Evolutionary conservation across 2,888 invertebrate species (phyloP).

Genomic region (Lithophane semibrunnea): DNA sequence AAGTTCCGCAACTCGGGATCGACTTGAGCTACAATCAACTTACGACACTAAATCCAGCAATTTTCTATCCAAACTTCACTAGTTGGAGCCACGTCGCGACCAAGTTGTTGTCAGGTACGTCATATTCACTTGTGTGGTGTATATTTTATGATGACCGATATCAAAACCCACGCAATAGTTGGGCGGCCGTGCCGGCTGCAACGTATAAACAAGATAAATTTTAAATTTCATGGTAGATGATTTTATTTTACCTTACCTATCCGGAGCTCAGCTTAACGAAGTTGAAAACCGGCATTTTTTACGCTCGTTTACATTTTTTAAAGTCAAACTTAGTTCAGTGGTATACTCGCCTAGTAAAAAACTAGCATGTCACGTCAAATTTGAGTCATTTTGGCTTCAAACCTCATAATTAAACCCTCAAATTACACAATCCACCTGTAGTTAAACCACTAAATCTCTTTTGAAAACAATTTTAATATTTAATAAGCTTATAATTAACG

Average conservation of each 20-base stretch:
- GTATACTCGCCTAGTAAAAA: slow-evolving; percentile 27
- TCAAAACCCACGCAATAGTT: slow-evolving; percentile 32
- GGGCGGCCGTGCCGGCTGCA: slow-evolving; percentile 20
- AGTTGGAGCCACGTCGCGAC: slow-evolving; percentile 97
- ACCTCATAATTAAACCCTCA: slow-evolving; percentile 15
- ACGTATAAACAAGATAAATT: slow-evolving; percentile 57
- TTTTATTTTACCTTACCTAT: slow-evolving; percentile 56
- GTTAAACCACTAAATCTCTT: slow-evolving; percentile 46
- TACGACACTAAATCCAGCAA: slow-evolving; percentile 94
- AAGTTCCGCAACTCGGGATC: slow-evolving; percentile 94
- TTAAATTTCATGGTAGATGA: slow-evolving; percentile 48
- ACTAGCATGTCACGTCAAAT: slow-evolving; percentile 13
- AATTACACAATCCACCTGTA: slow-evolving; percentile 42
- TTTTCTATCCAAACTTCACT: slow-evolving; percentile 96
- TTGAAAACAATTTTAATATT: slow-evolving; percentile 61
- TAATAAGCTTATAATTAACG: slow-evolving; percentile 71
- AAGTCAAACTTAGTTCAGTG: slow-evolving; percentile 43
- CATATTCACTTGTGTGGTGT: slow-evolving; percentile 26
- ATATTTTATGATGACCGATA: slow-evolving; percentile 42
- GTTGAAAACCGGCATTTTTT: slow-evolving; percentile 53
- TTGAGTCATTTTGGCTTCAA: slow-evolving; percentile 8
- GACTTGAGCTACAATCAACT: slow-evolving; percentile 96
- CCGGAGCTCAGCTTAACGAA: slow-evolving; percentile 44
- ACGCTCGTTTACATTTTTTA: slow-evolving; percentile 44
- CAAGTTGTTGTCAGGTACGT: slow-evolving; percentile 94